Conservation (phyloP, 2,113 vertebrate genomes). For the Chunga burmeisteri region DNA sequence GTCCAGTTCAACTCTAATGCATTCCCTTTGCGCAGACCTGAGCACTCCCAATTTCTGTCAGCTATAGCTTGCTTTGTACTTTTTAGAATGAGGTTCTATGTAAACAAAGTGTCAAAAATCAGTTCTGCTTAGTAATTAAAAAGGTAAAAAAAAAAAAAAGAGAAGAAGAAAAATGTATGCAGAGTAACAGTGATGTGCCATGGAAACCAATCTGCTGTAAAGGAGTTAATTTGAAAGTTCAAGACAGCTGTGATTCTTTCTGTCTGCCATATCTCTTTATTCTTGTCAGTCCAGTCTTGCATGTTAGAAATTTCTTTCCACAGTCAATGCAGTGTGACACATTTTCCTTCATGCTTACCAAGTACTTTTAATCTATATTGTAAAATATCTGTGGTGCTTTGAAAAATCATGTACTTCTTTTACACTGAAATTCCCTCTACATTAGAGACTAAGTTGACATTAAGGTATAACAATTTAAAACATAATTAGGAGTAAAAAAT, state of each 20-base stretch:
- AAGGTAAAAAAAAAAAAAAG: background rate
- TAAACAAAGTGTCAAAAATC: background rate
- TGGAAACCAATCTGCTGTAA: background rate
- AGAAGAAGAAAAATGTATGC: background rate
- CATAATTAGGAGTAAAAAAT: background rate
- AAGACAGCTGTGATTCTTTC: background rate
- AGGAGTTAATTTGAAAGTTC: background rate
- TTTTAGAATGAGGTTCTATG: background rate
- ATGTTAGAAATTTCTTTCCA: background rate
- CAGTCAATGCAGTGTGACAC: background rate
- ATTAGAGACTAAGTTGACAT: background rate
- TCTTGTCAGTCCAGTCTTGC: background rate
- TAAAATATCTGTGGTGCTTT: background rate
- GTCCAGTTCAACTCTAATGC: background rate
- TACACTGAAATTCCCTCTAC: background rate
- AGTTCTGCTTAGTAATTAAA: background rate
- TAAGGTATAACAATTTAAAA: background rate
- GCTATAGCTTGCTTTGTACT: background rate
- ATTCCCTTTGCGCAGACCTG: background rate
- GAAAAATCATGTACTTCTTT: background rate
- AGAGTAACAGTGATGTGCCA: background rate
- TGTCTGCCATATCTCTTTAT: background rate
- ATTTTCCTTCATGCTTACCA: background rate
- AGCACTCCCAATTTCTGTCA: background rate
- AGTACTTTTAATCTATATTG: background rate